A percentile compares a stretch with the other conserved stretches of the same genome.
Conservation (phyloP, 2,888 invertebrate species). For the Dicycla oo region DNA sequence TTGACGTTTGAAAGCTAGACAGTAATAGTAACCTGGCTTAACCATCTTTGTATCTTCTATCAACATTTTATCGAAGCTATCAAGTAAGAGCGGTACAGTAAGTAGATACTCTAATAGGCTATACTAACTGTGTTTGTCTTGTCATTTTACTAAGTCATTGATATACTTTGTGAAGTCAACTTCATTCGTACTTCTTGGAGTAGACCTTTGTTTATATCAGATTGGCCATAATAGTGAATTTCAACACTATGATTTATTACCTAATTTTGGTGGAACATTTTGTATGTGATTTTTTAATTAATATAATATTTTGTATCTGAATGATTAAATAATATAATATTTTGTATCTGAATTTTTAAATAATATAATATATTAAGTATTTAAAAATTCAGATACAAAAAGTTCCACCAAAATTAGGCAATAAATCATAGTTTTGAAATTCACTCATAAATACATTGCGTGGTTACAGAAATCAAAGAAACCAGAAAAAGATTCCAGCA, state of each 20-base stretch:
- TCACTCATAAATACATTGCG: conserved; percentile 75
- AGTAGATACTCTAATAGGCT: conserved; percentile 49
- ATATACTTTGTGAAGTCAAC: conserved; percentile 34
- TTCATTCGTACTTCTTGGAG: conserved; percentile 47
- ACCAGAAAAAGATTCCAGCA: conserved; percentile 93
- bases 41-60: conserved; percentile 11
- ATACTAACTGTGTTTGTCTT: conserved; percentile 58
- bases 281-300: too few species aligned
- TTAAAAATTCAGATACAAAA: too few species aligned
- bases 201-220: conserved; percentile 46
- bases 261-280: too few species aligned
- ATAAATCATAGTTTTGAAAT: too few species aligned
- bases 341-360: too few species aligned
- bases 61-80: conserved; percentile 34
- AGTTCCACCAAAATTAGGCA: too few species aligned
- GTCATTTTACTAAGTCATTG: conserved; percentile 34
- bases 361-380: too few species aligned
- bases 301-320: too few species aligned
- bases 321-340: too few species aligned
- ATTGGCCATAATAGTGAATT: too few species aligned
- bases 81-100: conserved; percentile 30
- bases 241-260: too few species aligned
- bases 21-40: conserved; percentile 17
- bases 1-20: conserved; percentile 18
- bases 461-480: conserved; percentile 95